Percentiles rank a stretch among this genome's conserved stretches.
These are phyloP conservation scores for Caenorhabditis briggsae DNA, from an alignment of 1,140 invertebrate species.

Conservation along the genomic window DNA sequence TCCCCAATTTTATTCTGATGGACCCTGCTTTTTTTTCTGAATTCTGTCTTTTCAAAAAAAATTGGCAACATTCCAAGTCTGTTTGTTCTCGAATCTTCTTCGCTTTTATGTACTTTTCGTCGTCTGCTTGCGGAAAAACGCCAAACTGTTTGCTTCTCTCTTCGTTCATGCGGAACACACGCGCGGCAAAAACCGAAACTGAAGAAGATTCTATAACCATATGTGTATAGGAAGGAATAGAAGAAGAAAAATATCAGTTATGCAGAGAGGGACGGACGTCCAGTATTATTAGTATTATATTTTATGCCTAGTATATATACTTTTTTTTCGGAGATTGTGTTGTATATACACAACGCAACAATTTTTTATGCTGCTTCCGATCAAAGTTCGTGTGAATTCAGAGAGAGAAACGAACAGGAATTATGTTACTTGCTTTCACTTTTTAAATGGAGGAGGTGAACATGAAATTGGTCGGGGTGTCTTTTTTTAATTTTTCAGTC, in stretches of 20 bases:
- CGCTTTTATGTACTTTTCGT: not conserved
- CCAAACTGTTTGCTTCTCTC: too few species aligned
- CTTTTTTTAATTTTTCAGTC: too few species aligned
- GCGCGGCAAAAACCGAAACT: not conserved
- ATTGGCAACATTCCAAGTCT: conserved; percentile 51
- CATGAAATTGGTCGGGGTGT: too few species aligned
- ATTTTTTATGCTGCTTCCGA: too few species aligned
- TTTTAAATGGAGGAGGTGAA: too few species aligned
- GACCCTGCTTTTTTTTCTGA: not conserved
- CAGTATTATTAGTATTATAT: not conserved
- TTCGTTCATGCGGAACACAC: too few species aligned
- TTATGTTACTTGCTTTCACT: too few species aligned
- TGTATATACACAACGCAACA: conserved; percentile 13
- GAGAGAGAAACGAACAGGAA: too few species aligned
- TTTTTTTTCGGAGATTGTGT: not conserved
- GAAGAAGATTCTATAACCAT: conserved; percentile 35
- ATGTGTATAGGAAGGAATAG: not conserved
- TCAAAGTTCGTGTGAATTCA: too few species aligned
- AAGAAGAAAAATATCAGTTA: not conserved
- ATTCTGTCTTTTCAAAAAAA: not conserved
- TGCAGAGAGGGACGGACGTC: not conserved
- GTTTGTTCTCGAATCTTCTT: not conserved
- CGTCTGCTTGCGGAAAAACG: not conserved
- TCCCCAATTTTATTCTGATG: not conserved
- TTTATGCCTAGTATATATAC: not conserved